Evolutionary conservation across 2,888 invertebrate genomes (phyloP), one percentile per base, ranked within the genome.

Genomic region (Nemoura dubitans): DNA sequence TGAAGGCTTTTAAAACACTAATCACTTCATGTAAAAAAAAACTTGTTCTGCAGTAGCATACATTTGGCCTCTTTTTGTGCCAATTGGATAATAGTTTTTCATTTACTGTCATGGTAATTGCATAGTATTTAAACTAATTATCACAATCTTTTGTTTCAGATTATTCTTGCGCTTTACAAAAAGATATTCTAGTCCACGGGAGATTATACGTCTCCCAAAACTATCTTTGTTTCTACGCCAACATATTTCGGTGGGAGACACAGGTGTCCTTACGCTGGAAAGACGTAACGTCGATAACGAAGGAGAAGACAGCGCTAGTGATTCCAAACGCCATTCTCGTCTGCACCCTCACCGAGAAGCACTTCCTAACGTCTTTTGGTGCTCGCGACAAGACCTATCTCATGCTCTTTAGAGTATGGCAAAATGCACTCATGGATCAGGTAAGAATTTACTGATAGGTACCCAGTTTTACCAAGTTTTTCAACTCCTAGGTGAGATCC

Each of bases 211-310:
- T 98, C 83, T 97, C 98, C 0, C 98, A 98, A 92, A 97, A 97
- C 92, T 98, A 97, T 93, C 94, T 99, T 88, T 98, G 98, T 92
- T 99, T 99, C 93, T 97, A 99, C 93, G 98, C 99, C 28, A 99
- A 98, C 92, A 98, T 99, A 91, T 98, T 99, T 92, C 95, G 97
- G 90, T 99, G 98, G 98, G 98, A 98, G 92, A 98, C 98, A 6
- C 94, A 94, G 91, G 93, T 98, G 88, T 95, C 94, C 85, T 93
- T 98, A 86, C 95, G 95, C 89, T 97, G 97, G 95, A 97, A 96
- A 91, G 98, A 98, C 90, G 96, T 99, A 87, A 96, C 96, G 6
- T 95, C 97, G 85, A 97, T 99, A 91, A 98, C 98, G 78, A 99
- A 99, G 92, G 98, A 98, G 92, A 97, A 97, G 93, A 98, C 98